Conservation (phyloP, 2,888 invertebrate species). For the Dinocampus coccinellae region DNA sequence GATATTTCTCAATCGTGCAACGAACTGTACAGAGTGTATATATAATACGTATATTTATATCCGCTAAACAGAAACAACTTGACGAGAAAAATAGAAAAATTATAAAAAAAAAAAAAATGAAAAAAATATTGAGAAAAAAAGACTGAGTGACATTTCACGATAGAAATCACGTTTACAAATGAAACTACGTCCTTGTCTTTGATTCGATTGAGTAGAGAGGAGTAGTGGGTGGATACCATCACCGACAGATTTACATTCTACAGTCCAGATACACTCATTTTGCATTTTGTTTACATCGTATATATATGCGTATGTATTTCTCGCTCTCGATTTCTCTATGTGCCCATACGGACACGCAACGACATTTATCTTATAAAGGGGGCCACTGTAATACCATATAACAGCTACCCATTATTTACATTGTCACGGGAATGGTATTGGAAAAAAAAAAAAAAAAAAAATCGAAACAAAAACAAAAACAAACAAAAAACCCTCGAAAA, state of each 20-base stretch:
- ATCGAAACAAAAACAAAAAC: no score
- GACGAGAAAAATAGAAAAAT: neutral
- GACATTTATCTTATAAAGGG: neutral
- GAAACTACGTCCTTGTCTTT: conserved; percentile 35
- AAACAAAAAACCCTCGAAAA: no score
- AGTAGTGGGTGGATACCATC: conserved; percentile 33
- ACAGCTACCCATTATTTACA: neutral
- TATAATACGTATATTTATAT: no score
- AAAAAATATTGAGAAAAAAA: neutral
- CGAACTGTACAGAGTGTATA: neutral
- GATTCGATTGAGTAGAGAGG: no score
- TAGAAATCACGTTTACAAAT: conserved; percentile 36
- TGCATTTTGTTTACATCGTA: neutral
- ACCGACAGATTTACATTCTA: conserved; percentile 13
- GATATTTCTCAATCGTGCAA: conserved; percentile 28
- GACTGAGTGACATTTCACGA: conserved; percentile 11
- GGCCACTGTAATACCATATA: conserved; percentile 3
- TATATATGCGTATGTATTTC: conserved; percentile 2
- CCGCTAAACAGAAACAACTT: neutral
- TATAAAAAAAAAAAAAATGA: conserved; percentile 5
- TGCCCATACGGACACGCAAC: conserved; percentile 1
- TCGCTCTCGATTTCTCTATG: conserved; percentile 10
- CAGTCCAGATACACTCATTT: neutral
- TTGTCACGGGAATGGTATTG: neutral
- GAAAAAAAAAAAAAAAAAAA: neutral